Conservation (phyloP, 2,888 invertebrate genomes). For the Kryphioiulus occultus region DNA sequence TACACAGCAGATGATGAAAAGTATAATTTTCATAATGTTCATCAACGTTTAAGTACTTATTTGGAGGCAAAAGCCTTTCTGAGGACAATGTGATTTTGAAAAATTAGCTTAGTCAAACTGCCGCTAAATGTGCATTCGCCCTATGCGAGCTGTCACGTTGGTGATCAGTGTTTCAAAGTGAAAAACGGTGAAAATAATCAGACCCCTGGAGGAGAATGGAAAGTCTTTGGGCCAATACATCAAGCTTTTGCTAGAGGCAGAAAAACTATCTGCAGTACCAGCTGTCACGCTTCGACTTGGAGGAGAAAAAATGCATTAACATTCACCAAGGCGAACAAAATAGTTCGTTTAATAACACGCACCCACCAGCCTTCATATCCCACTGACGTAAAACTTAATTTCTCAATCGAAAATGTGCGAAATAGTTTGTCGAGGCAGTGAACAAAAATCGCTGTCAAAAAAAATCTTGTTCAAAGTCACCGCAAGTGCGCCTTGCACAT, state of each 20-base stretch:
- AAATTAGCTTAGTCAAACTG: no score
- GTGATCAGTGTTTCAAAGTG: conserved; percentile 5
- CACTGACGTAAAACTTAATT: conserved; percentile 5
- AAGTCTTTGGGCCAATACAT: not conserved
- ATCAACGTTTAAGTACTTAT: no score
- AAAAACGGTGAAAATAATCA: not conserved
- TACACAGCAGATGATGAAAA: no score
- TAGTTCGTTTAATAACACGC: not conserved
- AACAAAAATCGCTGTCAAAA: not conserved
- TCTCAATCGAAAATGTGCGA: conserved; percentile 5
- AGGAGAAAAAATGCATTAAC: not conserved
- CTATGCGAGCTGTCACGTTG: not conserved
- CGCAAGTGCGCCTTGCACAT: not conserved
- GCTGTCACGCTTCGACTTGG: not conserved
- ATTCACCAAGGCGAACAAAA: conserved; percentile 5
- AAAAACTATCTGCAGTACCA: not conserved
- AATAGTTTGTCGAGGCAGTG: not conserved
- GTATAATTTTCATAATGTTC: no score
- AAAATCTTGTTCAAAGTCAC: not conserved
- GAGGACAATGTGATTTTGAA: no score
- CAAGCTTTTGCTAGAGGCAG: not conserved
- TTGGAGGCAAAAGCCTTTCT: no score
- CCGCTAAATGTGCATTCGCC: not conserved
- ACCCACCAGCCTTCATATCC: not conserved
- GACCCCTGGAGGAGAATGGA: not conserved